Evolutionary conservation across 1,140 invertebrate species (phyloP).

Genomic region (Muscidifurax raptorellus): DNA sequence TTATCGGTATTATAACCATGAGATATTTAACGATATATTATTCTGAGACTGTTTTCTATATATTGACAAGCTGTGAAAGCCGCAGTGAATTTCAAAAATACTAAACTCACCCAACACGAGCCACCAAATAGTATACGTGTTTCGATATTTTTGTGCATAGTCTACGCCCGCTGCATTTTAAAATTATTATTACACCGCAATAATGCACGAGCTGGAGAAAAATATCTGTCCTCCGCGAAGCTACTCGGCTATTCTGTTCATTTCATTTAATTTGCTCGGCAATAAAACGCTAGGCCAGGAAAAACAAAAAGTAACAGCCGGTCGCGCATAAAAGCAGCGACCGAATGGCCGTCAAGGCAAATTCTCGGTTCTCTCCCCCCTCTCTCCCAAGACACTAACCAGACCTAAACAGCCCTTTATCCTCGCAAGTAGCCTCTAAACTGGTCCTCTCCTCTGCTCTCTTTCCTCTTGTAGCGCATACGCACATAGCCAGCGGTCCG

Average conservation of each 20-base stretch:
- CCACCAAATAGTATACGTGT: no score
- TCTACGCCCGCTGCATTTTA: no score
- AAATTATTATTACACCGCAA: no score
- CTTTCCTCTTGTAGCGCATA: not conserved
- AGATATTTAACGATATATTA: no score
- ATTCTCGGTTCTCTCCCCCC: slow-evolving; percentile 12
- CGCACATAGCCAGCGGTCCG: not conserved
- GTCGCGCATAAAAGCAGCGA: not conserved
- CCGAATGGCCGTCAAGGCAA: slow-evolving; percentile 35
- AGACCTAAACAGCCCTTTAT: slow-evolving; percentile 51
- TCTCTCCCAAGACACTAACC: slow-evolving; percentile 44
- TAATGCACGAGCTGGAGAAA: not conserved
- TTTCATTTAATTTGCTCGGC: slow-evolving; percentile 18
- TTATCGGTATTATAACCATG: no score
- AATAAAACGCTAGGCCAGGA: not conserved
- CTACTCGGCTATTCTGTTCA: not conserved
- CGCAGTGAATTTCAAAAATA: no score
- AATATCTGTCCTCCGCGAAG: not conserved
- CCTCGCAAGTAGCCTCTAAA: slow-evolving; percentile 44
- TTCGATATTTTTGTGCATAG: no score
- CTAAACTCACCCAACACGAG: no score
- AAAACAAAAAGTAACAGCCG: not conserved
- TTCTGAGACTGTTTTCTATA: no score
- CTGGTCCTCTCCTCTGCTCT: slow-evolving; percentile 5
- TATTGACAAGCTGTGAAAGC: no score